Evolutionary conservation across 1,140 invertebrate genomes (phyloP), one percentile per base, ranked within the genome.

Genomic region (Lepidurus couesii): DNA sequence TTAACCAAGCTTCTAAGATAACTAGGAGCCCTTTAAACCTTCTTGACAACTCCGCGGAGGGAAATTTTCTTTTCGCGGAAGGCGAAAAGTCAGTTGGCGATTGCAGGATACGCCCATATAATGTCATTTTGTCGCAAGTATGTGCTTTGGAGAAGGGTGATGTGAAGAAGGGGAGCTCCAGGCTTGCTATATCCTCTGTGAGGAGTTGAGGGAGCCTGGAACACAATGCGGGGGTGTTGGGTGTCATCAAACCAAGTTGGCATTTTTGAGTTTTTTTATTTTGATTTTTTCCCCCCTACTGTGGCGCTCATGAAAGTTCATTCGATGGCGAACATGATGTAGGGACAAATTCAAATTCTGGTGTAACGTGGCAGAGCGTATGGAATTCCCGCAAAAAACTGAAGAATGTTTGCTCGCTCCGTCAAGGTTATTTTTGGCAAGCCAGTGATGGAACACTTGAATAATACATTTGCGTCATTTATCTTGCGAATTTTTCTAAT

Each of bases 181-280:
- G 53, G 53, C 53, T 65, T 65, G 53, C 53, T 65, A 65, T 65
- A 65, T 65, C 53, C 53, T 65, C 53, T 65, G 53, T 65, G 53
- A 65, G 53, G 53, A 65, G 53, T 65, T 21, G 53, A 65, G 53
- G 53, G 53, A 65, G 53, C 53, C 53, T 65, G 53, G 53, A 21
- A 65, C 53, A 65, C 16, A 65, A 65, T 65, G 53, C 13, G 53
- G 53, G 53, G 53, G 53, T 65, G 53, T 65, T 65, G 53, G 53
- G 53, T 65, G 53, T 65, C 53, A 13, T 65, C 53, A 65, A 65
- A 65, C 53, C 53, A 65, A 65, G 53, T 65, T 65, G 53, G n/a
- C 53, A 65, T 65, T 65, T 65, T 21, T 13, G n/a, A 7, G 7
- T 7, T 65, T 65, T 47, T 47, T 65, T 65, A 65, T 65, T 10